phyloP scores from a whole-genome alignment of 2,113 vertebrate genomes.

The Rafetus swinhoei region DNA sequence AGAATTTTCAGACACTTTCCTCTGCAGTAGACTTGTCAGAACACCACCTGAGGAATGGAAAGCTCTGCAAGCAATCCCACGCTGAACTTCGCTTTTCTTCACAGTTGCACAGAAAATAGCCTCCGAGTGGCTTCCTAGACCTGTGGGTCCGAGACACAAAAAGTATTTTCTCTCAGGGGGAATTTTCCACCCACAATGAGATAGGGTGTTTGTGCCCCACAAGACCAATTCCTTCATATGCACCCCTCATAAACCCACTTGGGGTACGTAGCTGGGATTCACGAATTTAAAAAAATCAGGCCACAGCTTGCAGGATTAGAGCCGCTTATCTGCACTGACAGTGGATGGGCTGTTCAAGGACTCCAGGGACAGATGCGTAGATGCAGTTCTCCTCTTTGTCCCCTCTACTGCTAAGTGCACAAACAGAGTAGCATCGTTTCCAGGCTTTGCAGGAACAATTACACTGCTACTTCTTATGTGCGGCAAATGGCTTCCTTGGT shows the following conservation, averaged over 20 bases:
- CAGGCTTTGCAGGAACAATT: not conserved
- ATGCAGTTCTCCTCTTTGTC: not conserved
- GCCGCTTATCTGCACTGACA: not conserved
- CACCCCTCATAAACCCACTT: not conserved
- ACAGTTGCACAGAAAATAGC: not conserved
- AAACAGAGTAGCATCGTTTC: not conserved
- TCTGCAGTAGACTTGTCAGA: not conserved
- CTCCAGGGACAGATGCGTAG: not conserved
- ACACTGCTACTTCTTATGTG: not conserved
- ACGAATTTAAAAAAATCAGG: not conserved
- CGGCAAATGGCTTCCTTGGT: not conserved
- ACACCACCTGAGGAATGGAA: not conserved
- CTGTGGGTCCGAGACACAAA: not conserved
- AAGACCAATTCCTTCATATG: not conserved
- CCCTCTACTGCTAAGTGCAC: not conserved
- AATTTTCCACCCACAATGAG: not conserved
- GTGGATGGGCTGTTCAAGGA: not conserved
- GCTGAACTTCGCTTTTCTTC: not conserved
- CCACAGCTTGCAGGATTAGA: not conserved
- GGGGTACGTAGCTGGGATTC: not conserved
- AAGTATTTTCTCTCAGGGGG: not conserved
- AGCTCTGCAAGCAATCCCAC: not conserved
- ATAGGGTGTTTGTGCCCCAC: not conserved
- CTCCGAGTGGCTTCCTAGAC: not conserved
- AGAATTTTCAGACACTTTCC: not conserved